A percentile compares a stretch with the other conserved stretches of the same genome.
phyloP scores from a whole-genome alignment of 2,888 invertebrate species.

The Timandra comae region DNA sequence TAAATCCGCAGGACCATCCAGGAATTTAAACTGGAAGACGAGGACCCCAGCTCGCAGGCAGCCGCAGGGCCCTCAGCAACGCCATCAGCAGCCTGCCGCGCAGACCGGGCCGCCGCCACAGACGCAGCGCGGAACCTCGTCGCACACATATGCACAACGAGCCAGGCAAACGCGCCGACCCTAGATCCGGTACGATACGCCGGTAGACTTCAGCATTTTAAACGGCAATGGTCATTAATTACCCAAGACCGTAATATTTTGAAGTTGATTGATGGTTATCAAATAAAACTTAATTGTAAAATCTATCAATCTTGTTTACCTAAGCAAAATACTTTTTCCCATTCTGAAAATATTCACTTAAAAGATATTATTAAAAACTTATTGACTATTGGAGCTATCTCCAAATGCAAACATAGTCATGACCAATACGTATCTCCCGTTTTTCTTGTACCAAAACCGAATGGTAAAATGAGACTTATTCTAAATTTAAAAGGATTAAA shows the following conservation, averaged over 20 bases:
- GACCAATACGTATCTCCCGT: slow-evolving; percentile 10
- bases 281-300: slow-evolving; percentile 1
- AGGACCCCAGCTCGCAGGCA: neutral
- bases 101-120: too few species aligned
- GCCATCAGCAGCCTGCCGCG: too few species aligned
- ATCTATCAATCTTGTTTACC: neutral
- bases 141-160: too few species aligned
- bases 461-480: slow-evolving; percentile 9
- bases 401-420: slow-evolving; percentile 1
- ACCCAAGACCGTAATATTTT: slow-evolving; percentile 3
- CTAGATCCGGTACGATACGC: slow-evolving; percentile 3
- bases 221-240: neutral
- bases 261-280: slow-evolving; percentile 1
- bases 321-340: neutral
- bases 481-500: slow-evolving; percentile 12
- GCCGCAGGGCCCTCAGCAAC: too few species aligned
- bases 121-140: neutral
- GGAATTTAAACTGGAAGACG: slow-evolving; percentile 1
- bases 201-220: neutral
- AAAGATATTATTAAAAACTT: slow-evolving; percentile 1
- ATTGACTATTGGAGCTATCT: slow-evolving; percentile 3
- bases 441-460: slow-evolving; percentile 10
- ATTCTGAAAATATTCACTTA: neutral
- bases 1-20: neutral
- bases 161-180: too few species aligned